Evolutionary conservation across 2,888 invertebrate species (phyloP).

Genomic region (Pollenia labialis): DNA sequence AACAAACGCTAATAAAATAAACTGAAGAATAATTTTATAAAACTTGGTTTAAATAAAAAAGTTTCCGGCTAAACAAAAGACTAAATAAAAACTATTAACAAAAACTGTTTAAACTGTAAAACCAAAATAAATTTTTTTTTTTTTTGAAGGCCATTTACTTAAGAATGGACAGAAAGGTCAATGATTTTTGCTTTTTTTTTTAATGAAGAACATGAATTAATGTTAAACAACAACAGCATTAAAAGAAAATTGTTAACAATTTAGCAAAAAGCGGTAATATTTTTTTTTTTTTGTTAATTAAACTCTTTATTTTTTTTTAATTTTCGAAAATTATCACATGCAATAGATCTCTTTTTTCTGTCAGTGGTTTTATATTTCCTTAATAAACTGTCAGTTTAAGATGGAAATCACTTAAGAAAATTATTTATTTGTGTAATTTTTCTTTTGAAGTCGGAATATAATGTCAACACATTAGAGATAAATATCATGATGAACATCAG

Average conservation of each 20-base stretch:
- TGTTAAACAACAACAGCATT: neutral
- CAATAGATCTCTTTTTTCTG: constrained; percentile 15
- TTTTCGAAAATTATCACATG: constrained; percentile 31
- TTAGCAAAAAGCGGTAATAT: neutral
- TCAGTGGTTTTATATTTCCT: constrained; percentile 2
- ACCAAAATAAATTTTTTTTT: neutral
- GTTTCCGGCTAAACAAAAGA: constrained; percentile 47
- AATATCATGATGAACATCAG: constrained; percentile 41
- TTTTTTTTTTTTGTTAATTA: neutral
- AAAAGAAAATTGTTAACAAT: constrained; percentile 37
- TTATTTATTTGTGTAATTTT: constrained; percentile 39
- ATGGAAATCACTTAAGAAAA: constrained; percentile 27
- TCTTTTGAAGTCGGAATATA: constrained; percentile 21
- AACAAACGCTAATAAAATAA: constrained; percentile 13
- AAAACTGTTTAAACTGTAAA: constrained; percentile 15
- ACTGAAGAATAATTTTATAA: constrained; percentile 3
- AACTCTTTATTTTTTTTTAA: neutral
- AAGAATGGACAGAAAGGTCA: constrained; percentile 41
- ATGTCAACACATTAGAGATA: constrained; percentile 64
- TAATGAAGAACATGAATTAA: constrained; percentile 30
- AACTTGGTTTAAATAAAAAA: constrained; percentile 15
- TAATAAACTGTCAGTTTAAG: constrained; percentile 47
- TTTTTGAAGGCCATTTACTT: constrained; percentile 37
- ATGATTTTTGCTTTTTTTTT: constrained; percentile 14
- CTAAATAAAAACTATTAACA: neutral